These are phyloP conservation scores for Elysia chlorotica DNA, from an alignment of 1,140 invertebrate genomes.

Conservation along the genomic window DNA sequence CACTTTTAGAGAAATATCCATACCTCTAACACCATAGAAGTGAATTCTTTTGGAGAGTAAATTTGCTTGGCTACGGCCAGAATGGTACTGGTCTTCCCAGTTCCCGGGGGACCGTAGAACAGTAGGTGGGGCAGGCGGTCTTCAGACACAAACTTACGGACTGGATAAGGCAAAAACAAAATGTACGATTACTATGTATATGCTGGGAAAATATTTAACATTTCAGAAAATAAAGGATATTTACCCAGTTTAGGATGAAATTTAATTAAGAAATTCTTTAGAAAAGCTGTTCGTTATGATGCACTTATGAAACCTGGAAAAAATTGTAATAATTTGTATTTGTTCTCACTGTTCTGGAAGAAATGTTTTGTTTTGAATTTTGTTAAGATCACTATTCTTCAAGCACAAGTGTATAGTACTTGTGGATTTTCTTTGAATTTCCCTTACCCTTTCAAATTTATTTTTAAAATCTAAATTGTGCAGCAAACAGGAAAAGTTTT, in stretches of 20 bases:
- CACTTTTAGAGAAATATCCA: not conserved
- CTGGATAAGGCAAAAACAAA: constrained; percentile 66
- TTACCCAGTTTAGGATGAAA: not conserved
- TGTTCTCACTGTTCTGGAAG: not conserved
- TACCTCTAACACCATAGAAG: constrained; percentile 78
- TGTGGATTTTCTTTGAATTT: too few relatives aligned
- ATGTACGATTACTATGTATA: too few relatives aligned
- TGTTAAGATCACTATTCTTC: too few relatives aligned
- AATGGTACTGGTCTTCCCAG: constrained; percentile 98
- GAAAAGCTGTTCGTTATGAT: not conserved
- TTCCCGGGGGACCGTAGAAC: constrained; percentile 98
- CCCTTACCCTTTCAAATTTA: too few relatives aligned
- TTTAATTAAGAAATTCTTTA: not conserved
- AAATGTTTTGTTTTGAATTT: too few relatives aligned
- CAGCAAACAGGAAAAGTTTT: too few relatives aligned
- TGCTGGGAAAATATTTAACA: not conserved
- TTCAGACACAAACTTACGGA: constrained; percentile 90
- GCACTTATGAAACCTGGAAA: too few relatives aligned
- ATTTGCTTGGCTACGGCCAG: constrained; percentile 93
- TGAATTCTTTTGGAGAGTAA: constrained; percentile 85
- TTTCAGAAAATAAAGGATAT: not conserved
- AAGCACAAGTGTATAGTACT: too few relatives aligned
- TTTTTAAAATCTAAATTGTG: too few relatives aligned
- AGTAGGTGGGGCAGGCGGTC: constrained; percentile 94
- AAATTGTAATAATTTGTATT: not conserved